Base-by-base conservation (phyloP, 2,888 invertebrate species). In the Cephalotes varians region DNA sequence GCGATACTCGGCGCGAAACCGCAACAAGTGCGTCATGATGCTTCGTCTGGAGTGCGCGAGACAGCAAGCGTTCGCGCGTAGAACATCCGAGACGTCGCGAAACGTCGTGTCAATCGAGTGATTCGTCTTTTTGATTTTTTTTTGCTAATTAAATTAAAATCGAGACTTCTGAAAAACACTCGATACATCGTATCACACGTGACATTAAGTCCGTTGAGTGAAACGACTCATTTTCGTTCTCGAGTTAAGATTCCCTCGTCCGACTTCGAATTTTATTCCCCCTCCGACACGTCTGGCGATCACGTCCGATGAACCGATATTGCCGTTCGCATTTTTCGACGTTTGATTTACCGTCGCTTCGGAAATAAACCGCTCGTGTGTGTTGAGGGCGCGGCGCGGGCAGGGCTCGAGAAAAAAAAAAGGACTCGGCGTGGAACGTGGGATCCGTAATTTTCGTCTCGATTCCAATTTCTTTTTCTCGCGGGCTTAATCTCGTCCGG, bases 401-500 rank as follows among this genome's bases (percentile, higher is more conserved):
- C 44, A 60, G 67, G 71, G 60, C 67, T n/a, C n/a, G n/a, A n/a
- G n/a, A n/a, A n/a, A n/a, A 67, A 82, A 67, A 58, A 58, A 49
- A 47, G 67, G 67, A 83, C 73, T 82, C 73, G 82, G 81, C 73
- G 81, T 64, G 65, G 82, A 82, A 85, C 84, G 85, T 86, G 88
- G 86, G 88, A 87, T 88, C 88, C 87, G 89, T 91, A 91, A 90
- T 92, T 91, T 92, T 88, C 90, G 91, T 91, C 90, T 91, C 89
- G 90, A 91, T 91, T 92, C 91, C 91, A 91, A 92, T 92, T 92
- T 91, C 91, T 91, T 90, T 90, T 92, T 91, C 90, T 91, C 91
- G 89, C 90, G 85, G 85, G 87, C 88, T 91, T 91, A 91, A 91
- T 92, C 91, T 88, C 82, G 87, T 85, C 90, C 88, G 87, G 89